Conservation (phyloP, 2,113 vertebrate genomes). For the Tragelaphus buxtoni region DNA sequence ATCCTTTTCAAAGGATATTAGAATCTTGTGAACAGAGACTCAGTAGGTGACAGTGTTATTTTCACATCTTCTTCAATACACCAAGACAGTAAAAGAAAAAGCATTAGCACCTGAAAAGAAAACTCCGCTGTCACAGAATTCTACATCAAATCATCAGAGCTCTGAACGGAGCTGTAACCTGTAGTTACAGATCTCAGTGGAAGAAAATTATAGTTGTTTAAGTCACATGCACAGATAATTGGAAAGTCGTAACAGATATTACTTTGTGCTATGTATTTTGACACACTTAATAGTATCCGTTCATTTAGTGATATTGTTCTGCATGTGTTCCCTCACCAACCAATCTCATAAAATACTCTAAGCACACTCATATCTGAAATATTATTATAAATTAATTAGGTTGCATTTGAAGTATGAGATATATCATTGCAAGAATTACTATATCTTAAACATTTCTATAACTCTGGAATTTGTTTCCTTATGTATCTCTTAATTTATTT, state of each 20-base stretch:
- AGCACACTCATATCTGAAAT: not conserved
- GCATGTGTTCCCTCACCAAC: not conserved
- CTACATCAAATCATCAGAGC: not conserved
- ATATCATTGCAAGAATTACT: not conserved
- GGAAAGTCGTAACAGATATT: not conserved
- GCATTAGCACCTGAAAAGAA: constrained; percentile 37
- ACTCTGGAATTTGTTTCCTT: not conserved
- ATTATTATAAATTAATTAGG: not conserved
- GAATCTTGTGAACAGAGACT: constrained; percentile 20
- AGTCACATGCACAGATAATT: constrained; percentile 1
- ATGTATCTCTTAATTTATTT: not conserved
- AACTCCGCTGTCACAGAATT: constrained; percentile 7
- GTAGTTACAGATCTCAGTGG: not conserved
- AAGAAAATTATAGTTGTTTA: constrained; percentile 11
- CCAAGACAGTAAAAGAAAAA: constrained; percentile 3
- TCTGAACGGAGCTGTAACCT: constrained; percentile 4
- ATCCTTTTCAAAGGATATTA: constrained; percentile 50
- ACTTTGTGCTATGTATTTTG: not conserved
- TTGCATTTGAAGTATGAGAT: not conserved
- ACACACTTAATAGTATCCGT: not conserved
- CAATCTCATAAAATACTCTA: not conserved
- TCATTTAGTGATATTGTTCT: not conserved
- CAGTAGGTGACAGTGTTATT: constrained; percentile 29
- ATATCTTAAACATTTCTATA: not conserved
- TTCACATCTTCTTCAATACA: constrained; percentile 41